These are phyloP conservation scores for Crossaster papposus DNA, from an alignment of 53 echinoderm and acorn worm species.

Conservation along the genomic window DNA sequence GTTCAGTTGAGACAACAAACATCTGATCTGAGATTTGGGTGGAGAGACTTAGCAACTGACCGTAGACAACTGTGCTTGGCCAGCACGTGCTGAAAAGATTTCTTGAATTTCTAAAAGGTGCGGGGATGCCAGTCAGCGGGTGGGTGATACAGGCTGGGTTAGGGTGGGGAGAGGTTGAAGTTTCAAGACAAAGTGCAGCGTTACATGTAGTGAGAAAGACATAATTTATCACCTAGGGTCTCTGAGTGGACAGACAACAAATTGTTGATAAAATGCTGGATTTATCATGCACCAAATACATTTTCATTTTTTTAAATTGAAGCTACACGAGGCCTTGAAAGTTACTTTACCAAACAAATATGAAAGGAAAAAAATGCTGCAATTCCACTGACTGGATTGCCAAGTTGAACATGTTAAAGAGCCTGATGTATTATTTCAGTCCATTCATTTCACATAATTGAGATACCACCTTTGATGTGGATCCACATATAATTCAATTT, in stretches of 20 bases:
- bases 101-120: not conserved
- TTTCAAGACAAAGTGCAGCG: not conserved
- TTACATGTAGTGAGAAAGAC: no score
- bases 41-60: not conserved
- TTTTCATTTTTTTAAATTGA: no score
- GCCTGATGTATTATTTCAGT: not conserved
- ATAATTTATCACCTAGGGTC: no score
- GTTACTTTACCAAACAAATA: no score
- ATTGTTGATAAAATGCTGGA: no score
- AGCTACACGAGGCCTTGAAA: no score
- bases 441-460: not conserved
- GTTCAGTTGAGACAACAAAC: conserved; percentile 12
- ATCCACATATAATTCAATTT: not conserved
- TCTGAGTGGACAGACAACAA: no score
- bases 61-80: not conserved
- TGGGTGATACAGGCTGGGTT: conserved; percentile 8
- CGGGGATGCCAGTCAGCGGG: not conserved
- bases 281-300: no score
- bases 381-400: no score
- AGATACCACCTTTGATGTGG: not conserved
- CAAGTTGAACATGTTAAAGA: no score
- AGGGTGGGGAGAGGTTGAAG: not conserved
- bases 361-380: no score
- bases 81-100: not conserved
- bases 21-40: conserved; percentile 8